Base-by-base conservation (phyloP, 2,888 invertebrate genomes). In the Parnassius apollo region DNA sequence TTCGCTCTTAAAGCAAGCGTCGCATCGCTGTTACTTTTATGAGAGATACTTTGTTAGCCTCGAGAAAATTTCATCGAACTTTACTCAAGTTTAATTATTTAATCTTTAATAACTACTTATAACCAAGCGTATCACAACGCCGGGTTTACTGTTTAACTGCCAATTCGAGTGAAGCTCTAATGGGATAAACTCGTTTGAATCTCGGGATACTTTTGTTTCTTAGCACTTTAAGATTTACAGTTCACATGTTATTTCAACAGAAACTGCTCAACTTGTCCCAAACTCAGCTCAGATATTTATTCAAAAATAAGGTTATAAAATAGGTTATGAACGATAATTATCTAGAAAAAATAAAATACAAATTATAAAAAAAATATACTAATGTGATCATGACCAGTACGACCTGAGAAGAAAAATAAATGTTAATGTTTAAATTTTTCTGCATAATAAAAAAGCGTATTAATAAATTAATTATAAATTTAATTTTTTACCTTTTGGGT, bases 51-150 rank as follows among this genome's bases (percentile, higher is more conserved):
- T 87, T 86, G 83, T 87, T 81, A 76, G 71, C 68, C 77, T 73
- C 71, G 76, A 72, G 74, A 74, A 84, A 86, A 78, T 85, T 81
- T 77, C 74, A 69, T 73, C 68, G 68, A 88, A 86, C 81, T 88
- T 84, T 83, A 75, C 71, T 67, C 71, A 77, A 82, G 82, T 85
- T 86, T 87, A 86, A 88, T 88, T 83, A 85, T 85, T 87, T 85
- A 83, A 85, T 86, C 78, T 86, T 83, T 83, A 84, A 86, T 85
- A 83, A 77, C 83, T 80, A 81, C 83, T 87, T 83, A 83, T 77
- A 79, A 78, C 74, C 75, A 73, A 74, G 72, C 72, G 74, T 77
- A 75, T 72, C 75, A 77, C 74, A 69, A 74, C 75, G 74, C 71
- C 76, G 75, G 74, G 78, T 78, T 77, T 75, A 78, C 77, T 77